Conservation (phyloP, 2,113 vertebrate species). For the Trematocara macrostoma region DNA sequence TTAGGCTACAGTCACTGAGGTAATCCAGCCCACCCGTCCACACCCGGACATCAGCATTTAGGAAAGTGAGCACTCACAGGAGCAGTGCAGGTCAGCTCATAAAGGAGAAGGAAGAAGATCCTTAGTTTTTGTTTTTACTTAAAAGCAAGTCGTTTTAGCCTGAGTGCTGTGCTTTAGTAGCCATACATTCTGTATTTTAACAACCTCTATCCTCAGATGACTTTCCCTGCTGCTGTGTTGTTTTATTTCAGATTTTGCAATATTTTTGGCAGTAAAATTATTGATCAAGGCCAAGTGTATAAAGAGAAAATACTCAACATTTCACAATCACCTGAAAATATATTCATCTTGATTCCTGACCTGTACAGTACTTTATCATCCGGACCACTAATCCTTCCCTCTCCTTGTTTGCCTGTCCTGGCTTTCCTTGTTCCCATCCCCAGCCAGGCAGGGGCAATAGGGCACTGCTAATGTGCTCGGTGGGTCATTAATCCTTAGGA, state of each 20-base stretch:
- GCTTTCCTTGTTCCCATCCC: background rate
- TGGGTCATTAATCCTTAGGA: conserved; percentile 64
- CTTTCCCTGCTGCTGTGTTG: background rate
- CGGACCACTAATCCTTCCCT: conserved; percentile 30
- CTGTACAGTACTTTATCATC: conserved; percentile 36
- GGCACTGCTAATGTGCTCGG: conserved; percentile 54
- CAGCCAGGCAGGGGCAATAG: conserved; percentile 44
- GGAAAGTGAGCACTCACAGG: background rate
- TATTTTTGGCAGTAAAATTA: background rate
- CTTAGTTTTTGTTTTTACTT: background rate
- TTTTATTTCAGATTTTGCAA: background rate
- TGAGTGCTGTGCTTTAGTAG: background rate
- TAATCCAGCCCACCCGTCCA: conserved; percentile 28
- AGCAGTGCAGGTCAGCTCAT: background rate
- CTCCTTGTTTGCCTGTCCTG: conserved; percentile 9
- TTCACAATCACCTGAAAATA: background rate
- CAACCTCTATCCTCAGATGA: background rate
- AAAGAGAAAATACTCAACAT: background rate
- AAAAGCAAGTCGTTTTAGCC: background rate
- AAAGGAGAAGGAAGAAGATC: background rate
- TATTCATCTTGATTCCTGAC: conserved; percentile 20
- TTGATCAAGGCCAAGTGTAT: background rate
- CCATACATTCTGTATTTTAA: conserved; percentile 1
- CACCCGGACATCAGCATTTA: background rate
- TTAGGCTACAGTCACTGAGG: conserved; percentile 40